A percentile compares a stretch with the other conserved stretches of the same genome.
Evolutionary conservation across 2,797 vertebrate species (phyloP).

Genomic region (Chromobotia macracanthus): DNA sequence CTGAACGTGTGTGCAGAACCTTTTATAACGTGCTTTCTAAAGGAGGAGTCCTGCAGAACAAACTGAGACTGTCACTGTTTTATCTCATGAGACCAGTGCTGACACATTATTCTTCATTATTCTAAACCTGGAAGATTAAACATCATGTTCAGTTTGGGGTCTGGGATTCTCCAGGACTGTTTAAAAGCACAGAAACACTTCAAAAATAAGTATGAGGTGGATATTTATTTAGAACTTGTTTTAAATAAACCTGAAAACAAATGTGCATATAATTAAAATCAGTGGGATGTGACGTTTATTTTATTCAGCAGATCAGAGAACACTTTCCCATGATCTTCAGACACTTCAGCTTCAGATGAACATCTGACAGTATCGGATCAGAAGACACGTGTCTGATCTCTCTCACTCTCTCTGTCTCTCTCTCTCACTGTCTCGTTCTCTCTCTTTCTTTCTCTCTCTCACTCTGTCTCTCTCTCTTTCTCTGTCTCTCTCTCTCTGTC

Average conservation of each 20-base stretch:
- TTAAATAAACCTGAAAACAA: too few species aligned
- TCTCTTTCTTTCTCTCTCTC: too few species aligned
- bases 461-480: too few species aligned
- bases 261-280: background rate
- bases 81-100: conserved; percentile 49
- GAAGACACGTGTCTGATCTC: too few species aligned
- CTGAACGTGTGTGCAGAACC: background rate
- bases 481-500: too few species aligned
- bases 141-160: background rate
- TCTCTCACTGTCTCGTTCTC: too few species aligned
- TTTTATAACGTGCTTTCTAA: background rate
- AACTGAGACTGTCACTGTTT: too few species aligned
- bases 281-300: too few species aligned
- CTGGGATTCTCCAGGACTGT: background rate
- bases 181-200: background rate
- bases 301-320: background rate
- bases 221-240: background rate
- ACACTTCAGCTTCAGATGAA: background rate
- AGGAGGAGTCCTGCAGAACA: background rate
- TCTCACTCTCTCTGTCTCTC: too few species aligned
- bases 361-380: too few species aligned
- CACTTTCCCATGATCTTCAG: background rate
- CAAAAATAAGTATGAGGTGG: background rate
- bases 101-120: background rate
- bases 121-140: background rate